These are phyloP conservation scores for Mystacides longicornis DNA, from an alignment of 2,888 invertebrate species.

Conservation along the genomic window DNA sequence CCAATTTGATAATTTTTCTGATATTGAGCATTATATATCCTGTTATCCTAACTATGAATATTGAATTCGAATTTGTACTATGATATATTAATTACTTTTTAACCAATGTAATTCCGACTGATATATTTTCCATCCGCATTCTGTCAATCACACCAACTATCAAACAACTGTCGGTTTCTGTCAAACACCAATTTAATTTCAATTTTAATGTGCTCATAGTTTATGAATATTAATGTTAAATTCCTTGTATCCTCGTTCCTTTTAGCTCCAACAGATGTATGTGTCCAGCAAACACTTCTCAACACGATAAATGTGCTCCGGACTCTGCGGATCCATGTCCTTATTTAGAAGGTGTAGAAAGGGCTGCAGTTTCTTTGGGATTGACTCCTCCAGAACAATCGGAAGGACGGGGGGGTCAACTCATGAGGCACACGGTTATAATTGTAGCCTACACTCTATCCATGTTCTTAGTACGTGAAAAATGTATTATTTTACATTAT, in stretches of 20 bases:
- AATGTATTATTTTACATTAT: slow-evolving; percentile 7
- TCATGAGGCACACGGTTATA: slow-evolving; percentile 73
- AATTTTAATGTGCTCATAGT: too few species aligned
- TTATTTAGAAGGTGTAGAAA: slow-evolving; percentile 37
- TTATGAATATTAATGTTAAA: background rate
- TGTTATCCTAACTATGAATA: too few species aligned
- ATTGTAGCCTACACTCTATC: slow-evolving; percentile 72
- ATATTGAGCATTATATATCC: too few species aligned
- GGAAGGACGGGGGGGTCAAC: slow-evolving; percentile 52
- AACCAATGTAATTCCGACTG: too few species aligned
- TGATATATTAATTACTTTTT: too few species aligned
- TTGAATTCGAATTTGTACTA: too few species aligned
- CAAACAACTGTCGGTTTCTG: too few species aligned
- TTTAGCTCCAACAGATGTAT: slow-evolving; percentile 35
- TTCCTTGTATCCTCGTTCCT: background rate
- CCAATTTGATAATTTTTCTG: too few species aligned
- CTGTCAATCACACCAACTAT: too few species aligned
- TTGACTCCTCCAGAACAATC: slow-evolving; percentile 40
- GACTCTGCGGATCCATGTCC: slow-evolving; percentile 31
- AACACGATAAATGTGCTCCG: slow-evolving; percentile 26
- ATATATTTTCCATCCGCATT: too few species aligned
- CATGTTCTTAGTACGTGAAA: slow-evolving; percentile 76
- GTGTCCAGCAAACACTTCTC: slow-evolving; percentile 38
- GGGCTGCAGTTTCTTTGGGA: slow-evolving; percentile 38
- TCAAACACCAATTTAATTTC: too few species aligned